Evolutionary conservation across 2,113 vertebrate species (phyloP), one percentile per base, ranked within the genome.

Genomic region (Pithys albifrons): DNA sequence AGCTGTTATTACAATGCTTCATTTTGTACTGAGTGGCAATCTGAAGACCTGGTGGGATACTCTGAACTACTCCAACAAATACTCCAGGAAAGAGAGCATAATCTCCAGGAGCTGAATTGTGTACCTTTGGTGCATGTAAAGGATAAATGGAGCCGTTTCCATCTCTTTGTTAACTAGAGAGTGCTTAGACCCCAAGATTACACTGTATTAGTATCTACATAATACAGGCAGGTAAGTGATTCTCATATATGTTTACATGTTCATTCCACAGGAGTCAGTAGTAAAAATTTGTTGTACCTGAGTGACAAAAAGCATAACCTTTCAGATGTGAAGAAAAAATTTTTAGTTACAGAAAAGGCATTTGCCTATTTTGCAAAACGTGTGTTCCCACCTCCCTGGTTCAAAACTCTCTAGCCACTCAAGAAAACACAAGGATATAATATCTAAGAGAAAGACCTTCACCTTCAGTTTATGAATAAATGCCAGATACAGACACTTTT

Each of bases 331-430:
- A 82, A 9, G 46, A 65, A 65, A 4, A 57, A 69, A 72, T 3
- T 0, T 31, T 82, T 64, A 52, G 29, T 27, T 29, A 51, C 22
- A 69, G 16, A 72, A 72, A 69, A 81, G 7, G 43, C 0, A 0
- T 31, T 54, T 64, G 7, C 3, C 4, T 9, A 16, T 39, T 73
- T 93, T 4, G 1, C 57, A 67, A 81, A 76, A 27, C 1, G 0
- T 29, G 2, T n/a, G 5, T 41, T 75, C 7, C 29, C 10, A 33
- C 24, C 12, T 85, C 14, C 20, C 29, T 35, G 1, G 7, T 49
- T 31, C 41, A 72, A 82, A 89, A 22, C 11, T 28, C 55, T 39
- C 43, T n/a, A 51, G 11, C 14, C 24, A 41, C 20, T 79, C 41
- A 64, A 49, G 33, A 89, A 87, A 77, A 66, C 7, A 61, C n/a